A percentile compares a stretch with the other conserved stretches of the same genome.
Evolutionary conservation across 2,797 vertebrate species (phyloP).

Genomic region (Hozukius guyotensis): DNA sequence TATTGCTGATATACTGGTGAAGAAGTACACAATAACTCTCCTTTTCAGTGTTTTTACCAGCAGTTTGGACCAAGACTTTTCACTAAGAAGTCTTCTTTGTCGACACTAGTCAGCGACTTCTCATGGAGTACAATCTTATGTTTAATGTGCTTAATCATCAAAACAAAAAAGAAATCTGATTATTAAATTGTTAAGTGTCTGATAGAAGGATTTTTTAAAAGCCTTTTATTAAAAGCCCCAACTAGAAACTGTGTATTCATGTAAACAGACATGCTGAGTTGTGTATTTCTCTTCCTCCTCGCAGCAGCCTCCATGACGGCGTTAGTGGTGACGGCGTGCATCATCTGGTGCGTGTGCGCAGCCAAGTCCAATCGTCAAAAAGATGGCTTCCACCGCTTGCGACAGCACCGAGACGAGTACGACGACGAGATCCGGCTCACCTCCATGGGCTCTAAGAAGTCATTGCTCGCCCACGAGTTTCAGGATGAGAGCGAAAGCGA

Average conservation of each 20-base stretch:
- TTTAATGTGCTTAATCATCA: neutral
- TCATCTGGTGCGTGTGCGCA: conserved; percentile 98
- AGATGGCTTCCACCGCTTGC: conserved; percentile 95
- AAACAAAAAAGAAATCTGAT: neutral
- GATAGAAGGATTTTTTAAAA: neutral
- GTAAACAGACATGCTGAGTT: neutral
- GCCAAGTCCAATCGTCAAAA: conserved; percentile 96
- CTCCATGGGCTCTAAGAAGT: conserved; percentile 97
- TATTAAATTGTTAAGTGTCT: neutral
- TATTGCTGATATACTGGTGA: neutral
- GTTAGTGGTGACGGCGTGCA: conserved; percentile 92
- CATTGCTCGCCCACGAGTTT: conserved; percentile 94
- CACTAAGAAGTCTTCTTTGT: neutral
- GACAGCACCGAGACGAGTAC: conserved; percentile 95
- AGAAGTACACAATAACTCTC: neutral
- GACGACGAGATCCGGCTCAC: conserved; percentile 96
- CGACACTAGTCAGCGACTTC: neutral
- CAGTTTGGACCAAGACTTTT: neutral
- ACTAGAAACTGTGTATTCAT: neutral
- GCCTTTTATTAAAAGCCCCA: neutral
- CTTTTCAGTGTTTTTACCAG: neutral
- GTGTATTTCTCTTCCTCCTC: neutral
- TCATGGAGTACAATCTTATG: neutral
- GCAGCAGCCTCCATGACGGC: conserved; percentile 97
- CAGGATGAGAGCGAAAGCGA: conserved; percentile 99